Conservation (phyloP, 2,888 invertebrate genomes). For the Drosophila planitibia region DNA sequence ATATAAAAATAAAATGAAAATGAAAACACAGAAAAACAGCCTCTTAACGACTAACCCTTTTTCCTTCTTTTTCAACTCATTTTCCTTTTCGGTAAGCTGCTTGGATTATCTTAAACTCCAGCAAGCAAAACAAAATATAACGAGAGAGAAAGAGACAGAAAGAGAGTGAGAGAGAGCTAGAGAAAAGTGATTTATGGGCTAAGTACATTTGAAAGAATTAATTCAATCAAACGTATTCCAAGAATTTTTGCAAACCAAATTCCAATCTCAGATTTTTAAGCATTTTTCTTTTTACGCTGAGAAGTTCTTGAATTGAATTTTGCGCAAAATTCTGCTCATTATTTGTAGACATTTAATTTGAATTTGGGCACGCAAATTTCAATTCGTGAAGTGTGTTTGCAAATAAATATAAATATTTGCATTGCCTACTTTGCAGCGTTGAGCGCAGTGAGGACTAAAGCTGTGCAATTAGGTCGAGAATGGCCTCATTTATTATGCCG, state of each 20-base stretch:
- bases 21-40: not conserved
- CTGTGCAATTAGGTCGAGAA: slow-evolving; percentile 54
- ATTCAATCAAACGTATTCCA: slow-evolving; percentile 34
- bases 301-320: not conserved
- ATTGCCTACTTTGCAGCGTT: slow-evolving; percentile 58
- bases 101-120: slow-evolving; percentile 27
- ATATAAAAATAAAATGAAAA: not conserved
- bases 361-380: not conserved
- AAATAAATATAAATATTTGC: slow-evolving; percentile 48
- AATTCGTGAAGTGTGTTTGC: slow-evolving; percentile 37
- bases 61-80: slow-evolving; percentile 13
- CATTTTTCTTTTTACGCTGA: not conserved
- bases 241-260: slow-evolving; percentile 15
- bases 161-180: not conserved
- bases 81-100: slow-evolving; percentile 63
- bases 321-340: not conserved
- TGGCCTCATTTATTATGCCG: slow-evolving; percentile 55
- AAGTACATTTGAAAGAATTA: slow-evolving; percentile 40
- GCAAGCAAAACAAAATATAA: not conserved
- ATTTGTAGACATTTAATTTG: not conserved
- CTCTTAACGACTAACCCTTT: slow-evolving; percentile 41
- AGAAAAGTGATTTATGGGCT: slow-evolving; percentile 50
- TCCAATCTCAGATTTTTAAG: not conserved
- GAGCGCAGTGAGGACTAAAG: slow-evolving; percentile 2
- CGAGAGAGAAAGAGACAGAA: not conserved